These are phyloP conservation scores for Melinopterus prodromus DNA, from an alignment of 2,888 invertebrate species.

Conservation along the genomic window DNA sequence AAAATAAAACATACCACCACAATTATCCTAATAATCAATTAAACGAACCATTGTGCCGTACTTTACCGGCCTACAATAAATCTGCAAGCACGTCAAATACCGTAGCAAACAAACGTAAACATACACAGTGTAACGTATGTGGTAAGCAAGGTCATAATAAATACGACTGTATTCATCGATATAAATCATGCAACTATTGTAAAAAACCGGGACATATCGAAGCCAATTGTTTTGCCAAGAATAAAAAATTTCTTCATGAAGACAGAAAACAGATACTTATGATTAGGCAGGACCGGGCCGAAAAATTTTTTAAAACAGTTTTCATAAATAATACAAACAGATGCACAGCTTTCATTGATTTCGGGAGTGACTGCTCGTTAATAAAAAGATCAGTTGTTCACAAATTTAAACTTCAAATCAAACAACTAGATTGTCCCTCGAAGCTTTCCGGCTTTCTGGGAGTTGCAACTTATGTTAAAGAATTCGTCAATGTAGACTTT, in stretches of 20 bases:
- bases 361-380: constrained; percentile 36
- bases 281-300: background rate
- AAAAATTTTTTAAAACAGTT: constrained; percentile 31
- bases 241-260: background rate
- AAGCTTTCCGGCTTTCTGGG: too few relatives aligned
- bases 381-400: too few relatives aligned
- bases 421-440: too few relatives aligned
- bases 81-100: background rate
- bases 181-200: constrained; percentile 32
- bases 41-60: background rate
- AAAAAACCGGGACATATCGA: constrained; percentile 27
- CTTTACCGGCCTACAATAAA: background rate
- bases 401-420: too few relatives aligned
- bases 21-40: background rate
- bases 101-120: background rate
- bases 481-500: too few relatives aligned
- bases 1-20: constrained; percentile 36
- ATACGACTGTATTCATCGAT: constrained; percentile 11
- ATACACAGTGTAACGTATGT: constrained; percentile 18
- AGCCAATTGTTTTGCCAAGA: constrained; percentile 20
- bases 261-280: background rate
- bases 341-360: constrained; percentile 30
- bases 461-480: too few relatives aligned
- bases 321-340: constrained; percentile 7
- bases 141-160: constrained; percentile 21